Evolutionary conservation across 2,113 vertebrate species (phyloP), one percentile per base, ranked within the genome.

Genomic region (Malurus alboscapulatus): DNA sequence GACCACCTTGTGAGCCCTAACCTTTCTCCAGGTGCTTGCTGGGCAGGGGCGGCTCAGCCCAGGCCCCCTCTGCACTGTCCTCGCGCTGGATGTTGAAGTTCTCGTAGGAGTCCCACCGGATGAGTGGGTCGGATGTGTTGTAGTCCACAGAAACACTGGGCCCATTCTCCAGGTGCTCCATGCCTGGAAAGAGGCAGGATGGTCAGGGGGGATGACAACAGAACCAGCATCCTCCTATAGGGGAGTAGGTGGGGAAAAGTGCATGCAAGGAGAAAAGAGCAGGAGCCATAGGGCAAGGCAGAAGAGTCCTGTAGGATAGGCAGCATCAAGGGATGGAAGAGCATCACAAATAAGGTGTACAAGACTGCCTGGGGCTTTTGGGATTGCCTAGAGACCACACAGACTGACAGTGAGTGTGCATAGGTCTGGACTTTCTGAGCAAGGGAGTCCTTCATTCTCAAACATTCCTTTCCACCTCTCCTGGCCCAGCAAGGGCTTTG

Each of bases 81-180:
- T 99, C 99, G 0, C 97, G 98, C 32, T 75, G 98, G 68, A 98
- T 98, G 57, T 97, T 98, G 95, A 99, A 98, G 97, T 99, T 99
- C 94, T 99, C 99, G 0, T 99, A 99, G 17, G 99, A 99, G 69
- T 99, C 99, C 98, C 99, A 99, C 74, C 99, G 99, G 93, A 99
- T 99, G 76, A 99, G 98, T 0, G 99, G 98, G 84, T 99, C 99
- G 0, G 99, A 98, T 0, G 99, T 99, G 94, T 99, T 99, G 96
- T 99, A 99, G 97, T 99, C 99, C 67, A 99, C 99, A 0, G 98
- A 99, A 83, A 99, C 99, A 0, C 98, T 99, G 4, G 99, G 99
- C 21, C 99, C 99, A 0, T 99, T 99, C 96, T 99, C 99, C 91
- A 99, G 97, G 79, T 99, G 98, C 36, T 99, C 98, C 98, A 99